A percentile compares a stretch with the other conserved stretches of the same genome.
Evolutionary conservation across 2,113 vertebrate species (phyloP).

Genomic region (Okapia johnstoni): DNA sequence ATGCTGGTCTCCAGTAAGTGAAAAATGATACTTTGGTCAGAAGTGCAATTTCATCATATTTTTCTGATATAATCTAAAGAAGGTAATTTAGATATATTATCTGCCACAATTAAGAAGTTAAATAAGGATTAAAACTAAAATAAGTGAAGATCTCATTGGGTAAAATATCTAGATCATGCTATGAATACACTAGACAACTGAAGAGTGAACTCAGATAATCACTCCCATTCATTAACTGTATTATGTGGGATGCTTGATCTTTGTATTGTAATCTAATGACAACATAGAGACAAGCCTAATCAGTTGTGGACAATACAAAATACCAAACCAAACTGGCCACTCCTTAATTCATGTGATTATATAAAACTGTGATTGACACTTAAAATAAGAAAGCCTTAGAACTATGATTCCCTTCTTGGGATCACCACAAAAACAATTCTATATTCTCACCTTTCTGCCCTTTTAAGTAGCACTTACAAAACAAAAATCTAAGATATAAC

Average conservation of each 20-base stretch:
- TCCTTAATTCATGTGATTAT: background rate
- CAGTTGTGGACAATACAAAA: background rate
- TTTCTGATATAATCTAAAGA: conserved; percentile 23
- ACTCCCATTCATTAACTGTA: background rate
- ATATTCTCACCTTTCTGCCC: background rate
- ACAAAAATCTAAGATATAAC: background rate
- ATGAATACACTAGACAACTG: background rate
- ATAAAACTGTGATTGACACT: background rate
- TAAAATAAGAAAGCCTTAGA: background rate
- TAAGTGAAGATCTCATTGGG: background rate
- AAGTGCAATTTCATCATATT: background rate
- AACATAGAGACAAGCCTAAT: background rate
- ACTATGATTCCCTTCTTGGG: background rate
- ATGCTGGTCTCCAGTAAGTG: background rate
- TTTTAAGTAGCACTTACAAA: background rate
- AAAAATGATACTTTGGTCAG: background rate
- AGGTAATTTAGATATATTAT: background rate
- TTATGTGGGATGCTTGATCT: background rate
- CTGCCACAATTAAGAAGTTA: background rate
- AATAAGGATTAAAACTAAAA: background rate
- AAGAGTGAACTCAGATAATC: background rate
- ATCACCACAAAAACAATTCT: background rate
- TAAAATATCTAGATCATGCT: background rate
- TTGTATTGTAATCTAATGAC: background rate
- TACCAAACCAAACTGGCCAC: background rate